These are phyloP conservation scores for Rhinogobius similis DNA, from an alignment of 2,113 vertebrate genomes.

Conservation along the genomic window DNA sequence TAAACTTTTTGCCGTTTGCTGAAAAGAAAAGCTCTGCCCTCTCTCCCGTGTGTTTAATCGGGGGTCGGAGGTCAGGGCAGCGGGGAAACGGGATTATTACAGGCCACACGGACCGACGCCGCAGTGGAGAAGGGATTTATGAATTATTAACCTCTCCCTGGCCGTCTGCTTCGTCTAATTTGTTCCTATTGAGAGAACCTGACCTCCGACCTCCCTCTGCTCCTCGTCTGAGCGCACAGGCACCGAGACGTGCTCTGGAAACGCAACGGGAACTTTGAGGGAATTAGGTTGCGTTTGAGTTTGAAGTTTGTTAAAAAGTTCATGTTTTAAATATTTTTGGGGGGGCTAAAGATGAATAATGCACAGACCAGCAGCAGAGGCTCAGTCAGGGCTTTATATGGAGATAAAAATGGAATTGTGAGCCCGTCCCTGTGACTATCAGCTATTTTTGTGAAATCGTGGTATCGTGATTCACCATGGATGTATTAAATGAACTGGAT, in stretches of 20 bases:
- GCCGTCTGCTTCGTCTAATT: conserved; percentile 21
- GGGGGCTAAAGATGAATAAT: too few species aligned
- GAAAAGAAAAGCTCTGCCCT: neutral
- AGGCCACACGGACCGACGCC: neutral
- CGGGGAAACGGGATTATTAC: conserved; percentile 13
- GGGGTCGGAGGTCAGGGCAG: neutral
- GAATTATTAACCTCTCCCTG: conserved; percentile 22
- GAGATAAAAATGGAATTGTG: too few species aligned
- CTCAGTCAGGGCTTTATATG: too few species aligned
- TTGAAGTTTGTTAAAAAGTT: neutral
- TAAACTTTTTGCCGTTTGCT: neutral
- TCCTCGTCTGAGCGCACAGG: conserved; percentile 1
- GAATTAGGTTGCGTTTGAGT: neutral
- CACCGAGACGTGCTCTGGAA: neutral
- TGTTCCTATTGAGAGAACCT: conserved; percentile 34
- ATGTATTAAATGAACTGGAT: too few species aligned
- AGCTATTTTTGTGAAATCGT: too few species aligned
- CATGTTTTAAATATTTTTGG: too few species aligned
- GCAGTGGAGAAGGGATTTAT: neutral
- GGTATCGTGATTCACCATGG: too few species aligned
- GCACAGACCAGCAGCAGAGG: too few species aligned
- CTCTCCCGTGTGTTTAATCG: conserved; percentile 1
- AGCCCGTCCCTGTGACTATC: too few species aligned
- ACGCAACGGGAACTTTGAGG: neutral
- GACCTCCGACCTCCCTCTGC: conserved; percentile 28